Evolutionary conservation across 1,140 invertebrate species (phyloP).

Genomic region (Zaprionus capensis): DNA sequence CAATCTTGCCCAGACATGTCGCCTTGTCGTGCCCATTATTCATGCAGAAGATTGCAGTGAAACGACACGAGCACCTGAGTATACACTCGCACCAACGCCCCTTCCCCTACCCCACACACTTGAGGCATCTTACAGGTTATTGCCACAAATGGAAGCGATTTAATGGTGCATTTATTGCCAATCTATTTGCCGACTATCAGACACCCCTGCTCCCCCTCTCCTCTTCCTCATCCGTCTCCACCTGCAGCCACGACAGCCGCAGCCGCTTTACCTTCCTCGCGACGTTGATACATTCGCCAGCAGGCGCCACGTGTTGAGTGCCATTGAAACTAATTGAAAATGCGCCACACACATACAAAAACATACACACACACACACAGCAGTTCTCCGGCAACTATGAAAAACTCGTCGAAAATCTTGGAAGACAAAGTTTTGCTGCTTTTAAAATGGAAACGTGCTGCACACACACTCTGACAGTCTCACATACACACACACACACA

Average conservation of each 20-base stretch:
- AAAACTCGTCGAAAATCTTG: conserved; percentile 53
- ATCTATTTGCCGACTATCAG: conserved; percentile 62
- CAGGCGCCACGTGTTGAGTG: conserved; percentile 56
- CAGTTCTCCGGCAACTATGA: conserved; percentile 10
- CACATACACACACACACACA: conserved; percentile 12
- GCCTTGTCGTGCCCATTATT: conserved; percentile 29
- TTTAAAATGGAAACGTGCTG: conserved; percentile 47
- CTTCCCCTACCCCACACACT: not conserved
- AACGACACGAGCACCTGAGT: conserved; percentile 25
- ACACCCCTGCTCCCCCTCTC: not conserved
- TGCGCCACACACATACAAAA: conserved; percentile 44
- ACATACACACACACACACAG: conserved; percentile 18
- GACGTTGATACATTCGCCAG: conserved; percentile 64
- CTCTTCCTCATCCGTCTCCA: not conserved
- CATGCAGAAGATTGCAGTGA: conserved; percentile 47
- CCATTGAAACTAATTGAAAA: conserved; percentile 72
- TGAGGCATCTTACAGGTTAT: not conserved
- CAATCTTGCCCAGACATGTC: not conserved
- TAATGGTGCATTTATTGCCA: conserved; percentile 68
- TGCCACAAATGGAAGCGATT: conserved; percentile 50
- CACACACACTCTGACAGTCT: conserved; percentile 9
- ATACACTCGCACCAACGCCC: too few species aligned
- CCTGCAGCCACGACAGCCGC: not conserved
- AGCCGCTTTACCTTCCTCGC: not conserved
- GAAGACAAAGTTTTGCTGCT: conserved; percentile 63